These are phyloP conservation scores for Pseudococcus longispinus DNA, from an alignment of 2,888 invertebrate genomes.

Conservation along the genomic window DNA sequence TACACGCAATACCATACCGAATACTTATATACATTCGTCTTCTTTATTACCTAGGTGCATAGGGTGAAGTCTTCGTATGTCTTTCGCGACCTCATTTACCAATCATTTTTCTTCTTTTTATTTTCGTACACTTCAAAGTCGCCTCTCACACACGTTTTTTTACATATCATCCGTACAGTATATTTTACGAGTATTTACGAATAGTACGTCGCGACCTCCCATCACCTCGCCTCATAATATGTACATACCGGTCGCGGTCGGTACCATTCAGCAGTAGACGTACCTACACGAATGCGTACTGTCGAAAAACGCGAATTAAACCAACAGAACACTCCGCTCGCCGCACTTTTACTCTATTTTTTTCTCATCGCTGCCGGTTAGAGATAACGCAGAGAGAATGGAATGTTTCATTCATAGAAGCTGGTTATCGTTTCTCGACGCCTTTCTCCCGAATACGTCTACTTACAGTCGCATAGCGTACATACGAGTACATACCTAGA, in stretches of 20 bases:
- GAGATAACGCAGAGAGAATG: not conserved
- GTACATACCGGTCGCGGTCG: too few species aligned
- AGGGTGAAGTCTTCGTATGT: not conserved
- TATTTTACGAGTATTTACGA: too few species aligned
- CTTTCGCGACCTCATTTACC: not conserved
- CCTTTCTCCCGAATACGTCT: not conserved
- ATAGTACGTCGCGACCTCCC: not conserved
- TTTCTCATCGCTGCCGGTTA: not conserved
- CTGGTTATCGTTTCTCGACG: not conserved
- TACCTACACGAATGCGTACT: not conserved
- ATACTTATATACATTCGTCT: too few species aligned
- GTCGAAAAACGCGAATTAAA: not conserved
- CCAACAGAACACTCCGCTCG: not conserved
- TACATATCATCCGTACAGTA: not conserved
- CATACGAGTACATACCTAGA: too few species aligned
- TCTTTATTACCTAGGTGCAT: too few species aligned
- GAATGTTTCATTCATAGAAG: not conserved
- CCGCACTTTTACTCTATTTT: not conserved
- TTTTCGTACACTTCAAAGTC: not conserved
- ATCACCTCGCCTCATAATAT: not conserved
- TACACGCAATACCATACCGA: too few species aligned
- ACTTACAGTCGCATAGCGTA: not conserved
- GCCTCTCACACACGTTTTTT: not conserved
- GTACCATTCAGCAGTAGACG: not conserved
- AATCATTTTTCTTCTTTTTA: not conserved